Base-by-base conservation (phyloP, 2,113 vertebrate genomes). In the Scomber japonicus region DNA sequence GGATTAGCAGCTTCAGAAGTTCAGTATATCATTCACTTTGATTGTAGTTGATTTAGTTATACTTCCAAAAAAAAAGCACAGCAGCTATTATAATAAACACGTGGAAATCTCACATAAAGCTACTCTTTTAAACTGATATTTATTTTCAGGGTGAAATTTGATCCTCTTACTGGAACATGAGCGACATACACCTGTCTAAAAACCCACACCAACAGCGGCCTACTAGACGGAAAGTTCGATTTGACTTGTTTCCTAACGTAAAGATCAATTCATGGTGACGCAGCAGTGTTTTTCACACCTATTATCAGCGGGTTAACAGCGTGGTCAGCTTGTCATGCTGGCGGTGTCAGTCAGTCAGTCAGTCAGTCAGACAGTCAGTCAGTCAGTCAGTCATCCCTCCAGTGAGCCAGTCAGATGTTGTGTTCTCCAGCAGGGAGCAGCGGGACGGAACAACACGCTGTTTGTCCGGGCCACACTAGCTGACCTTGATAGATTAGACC, bases 401-500 rank as follows among this genome's bases (percentile, higher is more conserved):
- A 40, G 49, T 10, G 44, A 68, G 48, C 67, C 74, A 51, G 61
- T 60, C 83, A 74, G 71, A 78, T 70, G 84, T 71, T 53, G 81
- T 78, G 71, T 80, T 84, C 71, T 83, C 65, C 78, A 64, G 81
- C 75, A 54, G 78, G 83, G 85, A 88, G 90, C 87, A 88, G 84
- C 69, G 68, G 88, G 83, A 84, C 77, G 83, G 88, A 94, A 93
- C 91, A 93, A 90, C 89, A 89, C 61, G 66, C 80, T 88, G 84
- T 92, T 92, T 88, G 91, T 87, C 89, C 78, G 75, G 91, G 89
- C 89, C 93, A 92, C 93, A 91, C 90, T 89, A 44, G 84, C 92
- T 94, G 93, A 94, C 94, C 94, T 94, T 94, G 93, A 92, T 93
- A 94, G 93, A 95, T 95, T 94, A 94, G 82, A 89, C 64, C 59